A percentile compares a stretch with the other conserved stretches of the same genome.
These are phyloP conservation scores for Tortricodes alternella DNA, from an alignment of 2,888 invertebrate genomes.

Conservation along the genomic window DNA sequence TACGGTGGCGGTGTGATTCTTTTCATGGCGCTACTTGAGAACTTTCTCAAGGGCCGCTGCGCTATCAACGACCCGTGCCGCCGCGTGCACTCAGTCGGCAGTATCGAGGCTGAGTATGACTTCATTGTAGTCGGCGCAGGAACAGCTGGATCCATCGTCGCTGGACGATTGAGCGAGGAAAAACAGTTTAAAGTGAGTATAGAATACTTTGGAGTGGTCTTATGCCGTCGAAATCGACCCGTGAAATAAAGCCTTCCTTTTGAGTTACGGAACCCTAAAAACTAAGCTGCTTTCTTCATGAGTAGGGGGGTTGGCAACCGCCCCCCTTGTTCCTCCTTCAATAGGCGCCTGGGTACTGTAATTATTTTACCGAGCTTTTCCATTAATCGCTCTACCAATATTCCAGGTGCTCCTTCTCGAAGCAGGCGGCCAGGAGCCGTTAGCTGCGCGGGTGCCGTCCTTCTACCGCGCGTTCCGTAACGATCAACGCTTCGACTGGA, in stretches of 20 bases:
- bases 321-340: no score
- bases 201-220: no score
- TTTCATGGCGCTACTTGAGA: constrained; percentile 84
- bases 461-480: constrained; percentile 81
- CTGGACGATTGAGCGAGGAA: constrained; percentile 83
- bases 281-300: no score
- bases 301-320: no score
- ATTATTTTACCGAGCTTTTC: no score
- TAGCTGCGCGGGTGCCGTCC: constrained; percentile 82
- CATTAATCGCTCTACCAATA: background rate
- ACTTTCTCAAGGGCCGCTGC: constrained; percentile 79
- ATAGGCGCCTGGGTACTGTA: no score
- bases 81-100: constrained; percentile 66
- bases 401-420: constrained; percentile 60
- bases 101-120: constrained; percentile 76
- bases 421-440: constrained; percentile 85
- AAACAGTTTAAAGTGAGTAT: constrained; percentile 67
- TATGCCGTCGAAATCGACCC: no score
- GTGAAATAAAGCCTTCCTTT: no score
- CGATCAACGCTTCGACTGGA: constrained; percentile 84
- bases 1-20: constrained; percentile 72
- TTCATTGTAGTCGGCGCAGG: constrained; percentile 86
- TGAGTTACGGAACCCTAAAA: no score
- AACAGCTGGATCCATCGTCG: constrained; percentile 84
- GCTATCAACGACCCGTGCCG: constrained; percentile 79